phyloP scores from a whole-genome alignment of 2,888 invertebrate species.

The Copidosoma aretas region DNA sequence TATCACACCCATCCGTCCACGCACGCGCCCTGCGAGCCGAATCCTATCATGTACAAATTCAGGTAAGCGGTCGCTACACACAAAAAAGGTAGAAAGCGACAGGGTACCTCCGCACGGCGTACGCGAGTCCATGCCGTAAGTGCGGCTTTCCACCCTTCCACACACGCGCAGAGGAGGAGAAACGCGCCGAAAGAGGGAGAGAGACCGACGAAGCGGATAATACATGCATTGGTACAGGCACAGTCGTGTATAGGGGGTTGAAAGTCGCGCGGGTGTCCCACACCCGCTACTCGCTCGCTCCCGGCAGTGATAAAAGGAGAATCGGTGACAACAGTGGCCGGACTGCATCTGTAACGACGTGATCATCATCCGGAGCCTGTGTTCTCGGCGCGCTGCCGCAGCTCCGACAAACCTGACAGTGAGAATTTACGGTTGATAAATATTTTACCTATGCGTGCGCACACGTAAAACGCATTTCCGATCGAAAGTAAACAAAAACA shows the following conservation, averaged over 20 bases:
- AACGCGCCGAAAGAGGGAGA: no score
- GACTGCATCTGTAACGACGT: not conserved
- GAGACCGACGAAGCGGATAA: constrained; percentile 4
- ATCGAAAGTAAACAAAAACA: no score
- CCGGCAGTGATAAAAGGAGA: not conserved
- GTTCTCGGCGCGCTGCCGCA: not conserved
- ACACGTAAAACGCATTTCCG: no score
- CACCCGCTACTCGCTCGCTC: not conserved
- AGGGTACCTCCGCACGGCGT: no score
- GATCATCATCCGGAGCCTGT: not conserved
- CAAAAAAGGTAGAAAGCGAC: not conserved
- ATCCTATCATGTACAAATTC: not conserved
- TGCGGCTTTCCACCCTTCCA: not conserved
- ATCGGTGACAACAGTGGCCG: not conserved
- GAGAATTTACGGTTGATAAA: no score
- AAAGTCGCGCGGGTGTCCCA: constrained; percentile 14
- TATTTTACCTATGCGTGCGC: no score
- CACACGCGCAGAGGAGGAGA: not conserved
- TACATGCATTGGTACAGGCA: not conserved
- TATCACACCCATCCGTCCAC: no score
- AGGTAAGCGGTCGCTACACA: not conserved
- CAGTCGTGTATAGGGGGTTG: constrained; percentile 25
- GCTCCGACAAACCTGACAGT: not conserved
- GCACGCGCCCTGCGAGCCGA: no score
- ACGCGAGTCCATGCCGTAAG: not conserved